A percentile compares a stretch with the other conserved stretches of the same genome.
Conservation (phyloP, 2,113 vertebrate species). For the Melanostigma gelatinosum region DNA sequence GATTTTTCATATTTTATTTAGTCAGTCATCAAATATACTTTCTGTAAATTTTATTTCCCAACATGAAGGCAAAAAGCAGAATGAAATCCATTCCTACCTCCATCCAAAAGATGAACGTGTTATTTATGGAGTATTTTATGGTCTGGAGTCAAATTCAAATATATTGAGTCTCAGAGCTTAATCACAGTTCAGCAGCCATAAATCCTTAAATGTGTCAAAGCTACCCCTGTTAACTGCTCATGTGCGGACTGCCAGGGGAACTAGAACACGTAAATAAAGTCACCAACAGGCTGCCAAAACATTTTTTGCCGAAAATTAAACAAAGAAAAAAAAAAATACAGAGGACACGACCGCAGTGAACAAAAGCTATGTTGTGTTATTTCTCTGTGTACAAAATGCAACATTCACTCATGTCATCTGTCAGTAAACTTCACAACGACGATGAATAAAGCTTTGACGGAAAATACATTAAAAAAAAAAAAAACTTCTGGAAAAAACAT, state of each 20-base stretch:
- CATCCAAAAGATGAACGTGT: not conserved
- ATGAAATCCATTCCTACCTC: not conserved
- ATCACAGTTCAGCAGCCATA: too few relatives aligned
- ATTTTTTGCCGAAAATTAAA: not conserved
- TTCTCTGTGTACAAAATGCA: conserved; percentile 3
- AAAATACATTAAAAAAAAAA: conserved; percentile 41
- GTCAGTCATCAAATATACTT: not conserved
- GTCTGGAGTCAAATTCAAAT: not conserved
- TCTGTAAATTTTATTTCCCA: not conserved
- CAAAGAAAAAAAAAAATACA: not conserved
- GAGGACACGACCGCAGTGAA: not conserved
- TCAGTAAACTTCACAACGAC: not conserved
- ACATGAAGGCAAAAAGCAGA: not conserved
- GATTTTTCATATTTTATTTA: not conserved
- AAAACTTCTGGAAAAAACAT: conserved; percentile 35
- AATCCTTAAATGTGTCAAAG: not conserved
- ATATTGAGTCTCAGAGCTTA: not conserved
- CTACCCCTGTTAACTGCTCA: not conserved
- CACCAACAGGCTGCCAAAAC: not conserved
- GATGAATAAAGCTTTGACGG: conserved; percentile 15
- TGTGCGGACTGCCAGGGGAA: not conserved
- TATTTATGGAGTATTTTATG: not conserved
- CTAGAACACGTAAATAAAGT: not conserved
- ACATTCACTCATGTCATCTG: conserved; percentile 15
- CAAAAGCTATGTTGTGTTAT: not conserved